Evolutionary conservation across 2,113 vertebrate genomes (phyloP).

Genomic region (Onychostoma macrolepis): DNA sequence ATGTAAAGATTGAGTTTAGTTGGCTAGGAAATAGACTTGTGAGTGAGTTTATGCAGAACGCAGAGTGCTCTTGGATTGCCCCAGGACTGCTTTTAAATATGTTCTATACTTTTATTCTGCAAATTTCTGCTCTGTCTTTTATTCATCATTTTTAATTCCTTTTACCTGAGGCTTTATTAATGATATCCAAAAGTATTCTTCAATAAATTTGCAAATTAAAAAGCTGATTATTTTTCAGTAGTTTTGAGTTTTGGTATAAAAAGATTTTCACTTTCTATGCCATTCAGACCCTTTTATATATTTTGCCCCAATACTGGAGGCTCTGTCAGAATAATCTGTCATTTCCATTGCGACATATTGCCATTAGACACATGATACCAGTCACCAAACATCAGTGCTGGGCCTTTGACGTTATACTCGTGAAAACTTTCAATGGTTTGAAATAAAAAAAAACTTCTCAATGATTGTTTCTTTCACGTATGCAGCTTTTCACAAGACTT

Average conservation of each 20-base stretch:
- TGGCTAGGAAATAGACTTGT: constrained; percentile 39
- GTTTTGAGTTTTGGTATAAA: neutral
- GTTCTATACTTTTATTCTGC: neutral
- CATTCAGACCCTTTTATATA: neutral
- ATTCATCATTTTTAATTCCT: neutral
- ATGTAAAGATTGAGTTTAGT: constrained; percentile 65
- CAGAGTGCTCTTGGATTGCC: neutral
- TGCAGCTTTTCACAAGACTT: no score
- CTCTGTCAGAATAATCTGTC: neutral
- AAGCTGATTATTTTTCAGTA: neutral
- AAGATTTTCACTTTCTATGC: neutral
- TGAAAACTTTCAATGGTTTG: constrained; percentile 25
- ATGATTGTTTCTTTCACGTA: no score
- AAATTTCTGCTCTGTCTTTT: constrained; percentile 21
- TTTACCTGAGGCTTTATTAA: neutral
- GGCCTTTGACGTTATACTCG: neutral
- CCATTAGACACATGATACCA: constrained; percentile 25
- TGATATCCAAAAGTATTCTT: neutral
- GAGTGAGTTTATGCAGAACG: constrained; percentile 36
- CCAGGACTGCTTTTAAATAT: neutral
- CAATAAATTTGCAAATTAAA: neutral
- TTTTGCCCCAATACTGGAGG: constrained; percentile 10
- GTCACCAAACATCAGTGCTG: neutral
- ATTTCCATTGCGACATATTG: constrained; percentile 12
- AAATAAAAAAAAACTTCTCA: no score